A percentile compares a stretch with the other conserved stretches of the same genome.
These are phyloP conservation scores for Gouania willdenowi DNA, from an alignment of 2,797 vertebrate genomes.

Conservation along the genomic window DNA sequence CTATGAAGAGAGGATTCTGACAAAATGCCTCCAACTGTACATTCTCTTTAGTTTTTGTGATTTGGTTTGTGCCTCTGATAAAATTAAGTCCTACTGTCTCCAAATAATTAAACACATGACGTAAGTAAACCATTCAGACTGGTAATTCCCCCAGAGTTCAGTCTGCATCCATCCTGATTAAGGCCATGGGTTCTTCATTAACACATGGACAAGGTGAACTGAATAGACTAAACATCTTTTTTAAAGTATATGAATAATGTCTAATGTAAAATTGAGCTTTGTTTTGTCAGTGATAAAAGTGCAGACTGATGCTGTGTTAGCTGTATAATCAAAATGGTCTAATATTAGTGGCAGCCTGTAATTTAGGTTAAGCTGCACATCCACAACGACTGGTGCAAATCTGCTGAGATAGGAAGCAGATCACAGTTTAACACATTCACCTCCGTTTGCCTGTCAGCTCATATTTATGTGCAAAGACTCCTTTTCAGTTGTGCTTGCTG, in stretches of 20 bases:
- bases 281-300: background rate
- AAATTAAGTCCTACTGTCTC: conserved; percentile 13
- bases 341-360: conserved; percentile 36
- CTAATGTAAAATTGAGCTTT: conserved; percentile 4
- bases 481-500: conserved; percentile 41
- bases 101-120: conserved; percentile 19
- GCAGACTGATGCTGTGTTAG: conserved; percentile 37
- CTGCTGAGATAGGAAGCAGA: conserved; percentile 32
- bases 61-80: conserved; percentile 39
- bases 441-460: background rate
- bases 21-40: conserved; percentile 20
- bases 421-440: conserved; percentile 14
- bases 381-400: conserved; percentile 50
- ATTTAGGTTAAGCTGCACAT: conserved; percentile 66
- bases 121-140: conserved; percentile 17
- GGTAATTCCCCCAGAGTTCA: conserved; percentile 57
- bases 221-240: conserved; percentile 8
- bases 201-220: conserved; percentile 57
- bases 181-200: conserved; percentile 72
- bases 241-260: conserved; percentile 2
- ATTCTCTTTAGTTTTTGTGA: conserved; percentile 22
- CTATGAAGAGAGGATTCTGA: no score
- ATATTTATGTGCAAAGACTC: conserved; percentile 12
- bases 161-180: conserved; percentile 64
- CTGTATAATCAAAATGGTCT: conserved; percentile 18